Evolutionary conservation across 2,797 vertebrate genomes (phyloP).

Genomic region (Gorsachius magnificus): DNA sequence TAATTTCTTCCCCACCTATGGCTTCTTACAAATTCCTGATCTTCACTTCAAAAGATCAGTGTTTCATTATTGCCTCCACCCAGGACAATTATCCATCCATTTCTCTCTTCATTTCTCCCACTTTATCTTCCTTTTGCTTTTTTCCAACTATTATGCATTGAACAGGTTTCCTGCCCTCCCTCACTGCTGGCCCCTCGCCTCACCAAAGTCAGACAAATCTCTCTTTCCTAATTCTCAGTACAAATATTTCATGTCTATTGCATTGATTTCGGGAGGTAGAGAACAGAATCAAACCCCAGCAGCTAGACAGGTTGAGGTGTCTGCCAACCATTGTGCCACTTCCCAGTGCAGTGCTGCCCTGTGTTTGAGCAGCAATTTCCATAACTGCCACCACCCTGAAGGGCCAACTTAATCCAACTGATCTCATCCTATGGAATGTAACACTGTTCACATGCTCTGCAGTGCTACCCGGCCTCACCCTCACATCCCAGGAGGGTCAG

Average conservation of each 20-base stretch:
- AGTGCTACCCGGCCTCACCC: not conserved
- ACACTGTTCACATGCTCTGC: not conserved
- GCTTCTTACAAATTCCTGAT: not conserved
- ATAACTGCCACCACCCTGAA: not conserved
- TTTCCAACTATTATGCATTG: not conserved
- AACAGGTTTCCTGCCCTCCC: not conserved
- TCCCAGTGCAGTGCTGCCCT: not conserved
- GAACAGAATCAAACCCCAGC: not conserved
- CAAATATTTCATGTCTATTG: not conserved
- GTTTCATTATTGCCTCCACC: slow-evolving; percentile 1
- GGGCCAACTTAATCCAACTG: not conserved
- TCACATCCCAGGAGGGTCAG: not conserved
- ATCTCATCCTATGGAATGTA: not conserved
- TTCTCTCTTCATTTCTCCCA: slow-evolving; percentile 26
- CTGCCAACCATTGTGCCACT: not conserved
- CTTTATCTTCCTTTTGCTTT: slow-evolving; percentile 4
- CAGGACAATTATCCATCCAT: not conserved
- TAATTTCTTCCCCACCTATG: slow-evolving; percentile 7
- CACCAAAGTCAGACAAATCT: not conserved
- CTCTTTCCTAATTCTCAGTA: not conserved
- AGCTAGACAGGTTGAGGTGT: not conserved
- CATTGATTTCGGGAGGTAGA: not conserved
- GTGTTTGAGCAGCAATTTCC: not conserved
- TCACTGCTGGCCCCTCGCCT: not conserved
- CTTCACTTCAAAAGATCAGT: not conserved